These are phyloP conservation scores for Brachionus rotundiformis DNA, from an alignment of 1,140 invertebrate genomes.

Conservation along the genomic window DNA sequence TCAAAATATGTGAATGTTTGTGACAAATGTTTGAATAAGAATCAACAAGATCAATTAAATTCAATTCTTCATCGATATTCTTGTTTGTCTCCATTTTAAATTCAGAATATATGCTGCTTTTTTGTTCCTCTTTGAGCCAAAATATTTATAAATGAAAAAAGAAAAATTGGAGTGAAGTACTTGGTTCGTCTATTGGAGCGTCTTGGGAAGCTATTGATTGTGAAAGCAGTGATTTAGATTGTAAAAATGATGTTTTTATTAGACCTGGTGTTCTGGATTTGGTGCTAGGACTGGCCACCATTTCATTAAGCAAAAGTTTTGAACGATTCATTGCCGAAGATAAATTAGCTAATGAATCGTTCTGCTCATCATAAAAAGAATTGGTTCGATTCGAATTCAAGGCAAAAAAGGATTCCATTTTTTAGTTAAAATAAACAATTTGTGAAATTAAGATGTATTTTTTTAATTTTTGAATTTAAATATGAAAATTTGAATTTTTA, in stretches of 20 bases:
- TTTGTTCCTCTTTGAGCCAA: constrained; percentile 10
- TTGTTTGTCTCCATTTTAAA: constrained; percentile 51
- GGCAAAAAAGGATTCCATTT: constrained; percentile 14
- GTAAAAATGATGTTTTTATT: neutral
- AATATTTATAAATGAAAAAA: neutral
- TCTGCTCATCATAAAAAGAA: constrained; percentile 46
- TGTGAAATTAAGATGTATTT: neutral
- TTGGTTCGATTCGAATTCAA: neutral
- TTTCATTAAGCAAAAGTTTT: constrained; percentile 44
- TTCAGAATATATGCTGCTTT: constrained; percentile 43
- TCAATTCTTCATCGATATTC: constrained; percentile 43
- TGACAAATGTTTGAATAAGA: constrained; percentile 1
- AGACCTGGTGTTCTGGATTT: constrained; percentile 7
- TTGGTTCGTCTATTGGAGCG: neutral
- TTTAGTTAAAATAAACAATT: neutral
- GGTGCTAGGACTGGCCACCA: neutral
- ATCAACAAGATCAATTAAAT: constrained; percentile 26
- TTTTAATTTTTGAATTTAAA: neutral
- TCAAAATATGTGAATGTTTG: constrained; percentile 29
- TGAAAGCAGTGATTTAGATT: constrained; percentile 8
- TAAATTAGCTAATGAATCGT: constrained; percentile 30
- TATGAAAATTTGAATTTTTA: neutral
- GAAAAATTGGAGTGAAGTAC: neutral
- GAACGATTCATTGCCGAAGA: constrained; percentile 46
- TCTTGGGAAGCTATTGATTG: neutral